Percentiles rank a stretch among this genome's conserved stretches.
Evolutionary conservation across 2,113 vertebrate species (phyloP).

Genomic region (Ornithorhynchus anatinus): DNA sequence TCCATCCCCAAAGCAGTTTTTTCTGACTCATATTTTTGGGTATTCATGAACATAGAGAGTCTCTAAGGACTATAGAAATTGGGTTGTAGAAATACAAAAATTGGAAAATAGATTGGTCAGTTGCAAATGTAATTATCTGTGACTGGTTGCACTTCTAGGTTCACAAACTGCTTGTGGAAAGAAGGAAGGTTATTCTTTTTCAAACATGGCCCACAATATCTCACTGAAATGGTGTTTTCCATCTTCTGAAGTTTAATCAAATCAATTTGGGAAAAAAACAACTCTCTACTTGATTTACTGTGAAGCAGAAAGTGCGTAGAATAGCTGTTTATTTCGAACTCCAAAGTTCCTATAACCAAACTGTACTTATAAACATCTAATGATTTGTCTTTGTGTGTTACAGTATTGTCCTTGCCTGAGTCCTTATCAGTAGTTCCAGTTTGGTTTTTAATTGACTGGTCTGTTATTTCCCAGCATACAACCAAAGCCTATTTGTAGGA

Average conservation of each 20-base stretch:
- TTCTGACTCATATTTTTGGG: no score
- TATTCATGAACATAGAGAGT: no score
- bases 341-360: background rate
- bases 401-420: background rate
- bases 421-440: no score
- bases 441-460: no score
- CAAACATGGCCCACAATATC: background rate
- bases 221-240: background rate
- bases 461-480: no score
- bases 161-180: background rate
- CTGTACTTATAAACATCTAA: background rate
- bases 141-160: background rate
- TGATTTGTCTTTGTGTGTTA: background rate
- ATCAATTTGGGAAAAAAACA: background rate
- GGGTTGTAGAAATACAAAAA: no score
- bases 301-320: accelerated
- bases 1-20: no score
- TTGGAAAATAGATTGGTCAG: no score
- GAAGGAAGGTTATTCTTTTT: background rate
- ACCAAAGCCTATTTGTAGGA: no score
- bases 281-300: background rate
- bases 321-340: background rate
- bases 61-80: no score
- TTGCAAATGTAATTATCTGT: no score
- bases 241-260: constrained; percentile 12